Evolutionary conservation across 2,113 vertebrate species (phyloP).

Genomic region (Ictalurus furcatus): DNA sequence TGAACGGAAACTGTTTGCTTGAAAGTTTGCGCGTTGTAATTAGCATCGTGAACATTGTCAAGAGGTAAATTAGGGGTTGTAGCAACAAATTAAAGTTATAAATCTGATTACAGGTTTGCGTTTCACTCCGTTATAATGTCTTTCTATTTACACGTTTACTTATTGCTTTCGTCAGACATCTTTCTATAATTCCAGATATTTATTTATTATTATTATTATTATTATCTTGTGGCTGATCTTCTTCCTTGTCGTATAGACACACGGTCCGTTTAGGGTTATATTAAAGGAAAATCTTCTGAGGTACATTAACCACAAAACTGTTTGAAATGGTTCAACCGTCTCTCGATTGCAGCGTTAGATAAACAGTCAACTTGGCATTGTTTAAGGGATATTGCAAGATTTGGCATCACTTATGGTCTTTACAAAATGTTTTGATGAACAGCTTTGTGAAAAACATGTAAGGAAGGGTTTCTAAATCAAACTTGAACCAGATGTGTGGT

Average conservation of each 20-base stretch:
- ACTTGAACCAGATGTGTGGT: slow-evolving; percentile 22
- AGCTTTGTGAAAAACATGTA: slow-evolving; percentile 10
- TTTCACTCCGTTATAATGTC: background rate
- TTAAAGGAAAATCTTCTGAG: background rate
- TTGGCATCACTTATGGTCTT: background rate
- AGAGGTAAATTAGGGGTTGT: background rate
- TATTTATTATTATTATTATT: no score
- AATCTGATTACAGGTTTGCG: background rate
- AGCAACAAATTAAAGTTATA: background rate
- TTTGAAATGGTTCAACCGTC: background rate
- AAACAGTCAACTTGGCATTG: background rate
- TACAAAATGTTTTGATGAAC: slow-evolving; percentile 22
- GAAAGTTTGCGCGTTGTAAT: background rate
- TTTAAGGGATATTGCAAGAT: background rate
- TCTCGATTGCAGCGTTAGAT: background rate
- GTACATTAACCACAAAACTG: background rate
- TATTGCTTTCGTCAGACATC: background rate
- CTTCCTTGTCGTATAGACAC: background rate
- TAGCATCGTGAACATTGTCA: background rate
- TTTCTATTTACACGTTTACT: background rate
- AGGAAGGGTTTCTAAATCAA: slow-evolving; percentile 15
- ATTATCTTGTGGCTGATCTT: background rate
- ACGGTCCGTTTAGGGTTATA: background rate
- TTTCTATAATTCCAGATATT: background rate
- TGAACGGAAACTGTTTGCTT: background rate